Percentiles rank a stretch among this genome's conserved stretches.
Evolutionary conservation across 2,113 vertebrate species (phyloP).

Genomic region (Cervus canadensis): DNA sequence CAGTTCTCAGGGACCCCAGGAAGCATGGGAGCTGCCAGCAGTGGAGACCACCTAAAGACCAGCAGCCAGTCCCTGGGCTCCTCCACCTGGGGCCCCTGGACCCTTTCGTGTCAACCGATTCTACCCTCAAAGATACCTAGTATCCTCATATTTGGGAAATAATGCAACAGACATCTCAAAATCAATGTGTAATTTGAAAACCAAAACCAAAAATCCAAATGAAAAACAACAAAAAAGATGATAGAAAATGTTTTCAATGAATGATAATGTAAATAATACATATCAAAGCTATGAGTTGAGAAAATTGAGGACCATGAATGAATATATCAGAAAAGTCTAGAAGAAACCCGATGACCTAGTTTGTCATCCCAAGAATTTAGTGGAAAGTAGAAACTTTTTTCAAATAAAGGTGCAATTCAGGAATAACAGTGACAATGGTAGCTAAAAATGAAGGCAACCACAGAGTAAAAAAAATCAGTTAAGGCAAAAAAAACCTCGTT

Average conservation of each 20-base stretch:
- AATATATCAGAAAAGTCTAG: background rate
- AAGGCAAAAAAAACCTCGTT: background rate
- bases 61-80: background rate
- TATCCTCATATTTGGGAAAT: background rate
- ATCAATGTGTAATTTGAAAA: background rate
- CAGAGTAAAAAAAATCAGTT: background rate
- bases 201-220: background rate
- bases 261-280: no score
- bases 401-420: background rate
- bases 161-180: background rate
- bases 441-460: background rate
- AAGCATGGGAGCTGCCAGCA: background rate
- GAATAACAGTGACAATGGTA: background rate
- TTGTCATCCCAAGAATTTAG: background rate
- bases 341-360: no score
- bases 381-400: background rate
- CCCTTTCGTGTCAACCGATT: background rate
- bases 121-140: background rate
- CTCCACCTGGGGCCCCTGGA: background rate
- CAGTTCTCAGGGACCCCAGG: background rate
- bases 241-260: background rate
- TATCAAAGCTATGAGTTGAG: rapidly evolving
- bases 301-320: background rate
- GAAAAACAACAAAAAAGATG: background rate
- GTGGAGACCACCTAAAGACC: rapidly evolving